A percentile compares a stretch with the other conserved stretches of the same genome.
Evolutionary conservation across 2,113 vertebrate species (phyloP).

Genomic region (Eidolon helvum): DNA sequence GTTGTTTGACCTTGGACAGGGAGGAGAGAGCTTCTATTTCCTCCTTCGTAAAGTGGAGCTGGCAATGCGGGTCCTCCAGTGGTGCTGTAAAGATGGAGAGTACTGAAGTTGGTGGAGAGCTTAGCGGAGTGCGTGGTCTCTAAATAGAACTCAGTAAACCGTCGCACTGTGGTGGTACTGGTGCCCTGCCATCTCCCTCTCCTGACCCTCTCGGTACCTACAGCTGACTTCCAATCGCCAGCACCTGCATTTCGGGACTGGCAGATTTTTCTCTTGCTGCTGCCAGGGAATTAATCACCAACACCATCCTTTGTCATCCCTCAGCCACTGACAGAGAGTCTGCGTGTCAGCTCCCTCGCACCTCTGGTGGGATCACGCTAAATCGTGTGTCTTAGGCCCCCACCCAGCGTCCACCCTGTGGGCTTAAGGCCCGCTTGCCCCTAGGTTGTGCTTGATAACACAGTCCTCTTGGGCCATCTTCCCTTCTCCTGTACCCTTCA

Average conservation of each 20-base stretch:
- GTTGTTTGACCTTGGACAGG: neutral
- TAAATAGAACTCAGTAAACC: no score
- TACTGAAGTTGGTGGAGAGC: neutral
- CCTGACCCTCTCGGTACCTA: accelerated
- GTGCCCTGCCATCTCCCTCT: accelerated
- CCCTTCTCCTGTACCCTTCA: neutral
- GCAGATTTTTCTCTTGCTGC: neutral
- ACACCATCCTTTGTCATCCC: neutral
- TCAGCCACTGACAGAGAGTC: neutral
- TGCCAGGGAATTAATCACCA: neutral
- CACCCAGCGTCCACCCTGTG: neutral
- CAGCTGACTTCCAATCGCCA: neutral
- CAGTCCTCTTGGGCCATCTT: neutral
- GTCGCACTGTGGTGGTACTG: accelerated
- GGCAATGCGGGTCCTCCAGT: accelerated
- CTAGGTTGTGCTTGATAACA: neutral
- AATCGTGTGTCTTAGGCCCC: neutral
- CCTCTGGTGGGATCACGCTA: no score
- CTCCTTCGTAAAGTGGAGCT: neutral
- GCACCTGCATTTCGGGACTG: accelerated
- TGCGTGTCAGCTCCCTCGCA: accelerated
- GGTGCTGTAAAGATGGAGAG: accelerated
- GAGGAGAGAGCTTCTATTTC: neutral
- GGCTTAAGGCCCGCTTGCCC: accelerated
- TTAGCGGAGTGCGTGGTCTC: neutral